Evolutionary conservation across 92 coral and sea anemone genomes (phyloP), one percentile per base, ranked within the genome.

Genomic region (Meandrina meandrites): DNA sequence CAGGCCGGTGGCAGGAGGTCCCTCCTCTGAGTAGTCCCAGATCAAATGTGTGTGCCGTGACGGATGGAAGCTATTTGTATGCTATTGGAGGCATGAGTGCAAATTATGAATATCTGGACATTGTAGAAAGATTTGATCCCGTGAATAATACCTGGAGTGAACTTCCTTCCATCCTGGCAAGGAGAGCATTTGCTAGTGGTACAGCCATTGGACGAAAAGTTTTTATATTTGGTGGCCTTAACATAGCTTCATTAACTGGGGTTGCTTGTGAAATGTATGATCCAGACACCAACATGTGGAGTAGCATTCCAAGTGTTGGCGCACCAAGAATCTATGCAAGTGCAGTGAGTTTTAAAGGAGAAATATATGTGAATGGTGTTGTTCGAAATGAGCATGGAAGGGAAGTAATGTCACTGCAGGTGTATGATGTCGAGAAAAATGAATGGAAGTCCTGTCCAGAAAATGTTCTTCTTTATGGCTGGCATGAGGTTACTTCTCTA

Each of bases 41-140:
- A 16, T 34, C 50, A 35, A 60, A 27, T 15, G 84, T 62, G 53
- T 62, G 84, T n/a, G 75, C 75, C 18, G 84, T 81, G 10, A 48
- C 84, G n/a, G 54, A 62, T n/a, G 35, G 58, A 60, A 35, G 36
- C 8, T 62, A 24, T 81, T 36, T 81, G 30, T 81, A 81, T 81
- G 84, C 84, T 5, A 81, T 60, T 62, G 84, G 84, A 24, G 84
- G 84, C 31, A 81, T 18, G 30, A 22, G 40, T 60, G 36, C 16
- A 27, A 32, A 8, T 35, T 22, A 8, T 60, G 24, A 15, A 8
- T 35, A 18, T 31, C 53, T 81, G 31, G 58, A 35, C 47, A 81
- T 14, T 24, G 76, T 81, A 24, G 84, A 81, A 60, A 53, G 84
- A 54, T 81, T 60, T 60, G 75, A 81, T 81, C 84, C 84, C 0